These are phyloP conservation scores for Spisula subtruncata DNA, from an alignment of 2,888 invertebrate genomes.

Conservation along the genomic window DNA sequence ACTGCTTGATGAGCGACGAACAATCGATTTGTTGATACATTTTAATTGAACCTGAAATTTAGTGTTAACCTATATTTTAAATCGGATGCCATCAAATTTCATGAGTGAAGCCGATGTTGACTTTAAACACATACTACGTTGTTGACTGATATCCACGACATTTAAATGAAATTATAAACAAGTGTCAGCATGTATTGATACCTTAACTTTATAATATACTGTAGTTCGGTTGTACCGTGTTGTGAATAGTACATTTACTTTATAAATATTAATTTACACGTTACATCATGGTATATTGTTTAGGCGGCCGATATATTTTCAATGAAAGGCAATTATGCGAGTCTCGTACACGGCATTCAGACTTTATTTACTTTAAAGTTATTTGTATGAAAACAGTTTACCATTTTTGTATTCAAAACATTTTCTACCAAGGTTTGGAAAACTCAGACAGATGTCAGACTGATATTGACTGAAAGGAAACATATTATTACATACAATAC, in stretches of 20 bases:
- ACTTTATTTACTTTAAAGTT: not conserved
- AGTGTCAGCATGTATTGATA: no score
- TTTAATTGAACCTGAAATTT: no score
- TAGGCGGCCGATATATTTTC: not conserved
- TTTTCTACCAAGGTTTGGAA: not conserved
- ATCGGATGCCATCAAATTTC: no score
- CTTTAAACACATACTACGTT: no score
- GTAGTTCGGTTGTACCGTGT: not conserved
- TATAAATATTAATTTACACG: not conserved
- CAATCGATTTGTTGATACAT: no score
- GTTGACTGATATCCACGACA: no score
- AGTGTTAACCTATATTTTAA: no score
- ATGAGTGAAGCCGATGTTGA: no score
- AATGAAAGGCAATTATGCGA: not conserved
- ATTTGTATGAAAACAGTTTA: not conserved
- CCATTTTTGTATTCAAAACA: not conserved
- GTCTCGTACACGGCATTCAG: not conserved
- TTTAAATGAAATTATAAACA: no score
- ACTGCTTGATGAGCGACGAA: no score
- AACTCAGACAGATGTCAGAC: not conserved
- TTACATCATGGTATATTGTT: not conserved
- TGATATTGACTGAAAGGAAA: not conserved
- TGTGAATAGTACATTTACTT: not conserved
- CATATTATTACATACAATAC: not conserved
- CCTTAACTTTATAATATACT: no score